Evolutionary conservation across 2,888 invertebrate species (phyloP).

Genomic region (Agrotis ipsilon): DNA sequence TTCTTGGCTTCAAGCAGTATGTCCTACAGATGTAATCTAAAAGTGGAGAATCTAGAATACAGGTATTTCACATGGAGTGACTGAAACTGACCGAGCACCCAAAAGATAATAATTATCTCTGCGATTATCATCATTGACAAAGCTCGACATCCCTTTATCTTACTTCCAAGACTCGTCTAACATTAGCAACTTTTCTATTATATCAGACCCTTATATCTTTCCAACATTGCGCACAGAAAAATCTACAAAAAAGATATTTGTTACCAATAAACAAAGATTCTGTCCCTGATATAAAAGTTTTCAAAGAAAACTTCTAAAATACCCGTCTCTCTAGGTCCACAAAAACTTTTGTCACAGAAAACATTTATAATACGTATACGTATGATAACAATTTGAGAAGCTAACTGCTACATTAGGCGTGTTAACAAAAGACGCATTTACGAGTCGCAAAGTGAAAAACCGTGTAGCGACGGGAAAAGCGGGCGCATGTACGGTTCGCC

Average conservation of each 20-base stretch:
- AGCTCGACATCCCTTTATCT: too few relatives aligned
- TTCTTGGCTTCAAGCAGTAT: background rate
- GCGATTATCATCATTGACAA: background rate
- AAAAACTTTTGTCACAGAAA: slow-evolving; percentile 53
- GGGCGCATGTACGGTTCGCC: slow-evolving; percentile 62
- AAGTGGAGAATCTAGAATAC: too few relatives aligned
- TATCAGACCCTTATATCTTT: background rate
- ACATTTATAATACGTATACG: slow-evolving; percentile 48
- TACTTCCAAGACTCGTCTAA: background rate
- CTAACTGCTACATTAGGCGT: slow-evolving; percentile 79
- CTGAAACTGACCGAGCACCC: too few relatives aligned
- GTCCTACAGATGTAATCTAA: background rate
- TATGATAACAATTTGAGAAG: slow-evolving; percentile 75
- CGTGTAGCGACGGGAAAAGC: slow-evolving; percentile 67
- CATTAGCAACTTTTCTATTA: background rate
- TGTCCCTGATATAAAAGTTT: slow-evolving; percentile 18
- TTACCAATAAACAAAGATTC: slow-evolving; percentile 17
- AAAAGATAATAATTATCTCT: too few relatives aligned
- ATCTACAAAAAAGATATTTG: background rate
- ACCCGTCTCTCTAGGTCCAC: slow-evolving; percentile 6
- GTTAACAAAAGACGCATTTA: slow-evolving; percentile 88
- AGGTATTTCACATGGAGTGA: too few relatives aligned
- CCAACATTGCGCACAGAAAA: background rate
- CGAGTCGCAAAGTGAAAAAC: slow-evolving; percentile 83
- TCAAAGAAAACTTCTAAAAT: slow-evolving; percentile 8